phyloP scores from a whole-genome alignment of 1,140 invertebrate species.

The Drosophila sp. region DNA sequence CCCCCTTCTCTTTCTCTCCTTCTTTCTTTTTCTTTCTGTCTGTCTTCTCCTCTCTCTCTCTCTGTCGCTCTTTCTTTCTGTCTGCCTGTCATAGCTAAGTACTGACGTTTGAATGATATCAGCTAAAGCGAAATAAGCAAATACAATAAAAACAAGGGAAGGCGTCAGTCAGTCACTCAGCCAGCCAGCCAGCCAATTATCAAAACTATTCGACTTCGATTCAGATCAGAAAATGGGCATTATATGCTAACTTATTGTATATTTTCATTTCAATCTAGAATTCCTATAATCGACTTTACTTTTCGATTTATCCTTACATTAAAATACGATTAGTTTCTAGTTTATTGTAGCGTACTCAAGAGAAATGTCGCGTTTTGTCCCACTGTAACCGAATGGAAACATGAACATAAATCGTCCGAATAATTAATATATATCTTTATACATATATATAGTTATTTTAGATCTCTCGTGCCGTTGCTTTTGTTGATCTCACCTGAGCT shows the following conservation, averaged over 20 bases:
- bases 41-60: not conserved
- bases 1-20: not conserved
- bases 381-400: no score
- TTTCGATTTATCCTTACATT: no score
- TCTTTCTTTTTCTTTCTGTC: not conserved
- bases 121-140: constrained; percentile 5
- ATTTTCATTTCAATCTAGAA: no score
- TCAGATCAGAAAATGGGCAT: not conserved
- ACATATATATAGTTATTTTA: not conserved
- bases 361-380: no score
- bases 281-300: no score
- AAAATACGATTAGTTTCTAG: no score
- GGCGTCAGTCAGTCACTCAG: not conserved
- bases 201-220: constrained; percentile 12
- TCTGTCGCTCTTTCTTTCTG: not conserved
- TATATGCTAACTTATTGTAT: not conserved
- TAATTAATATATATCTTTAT: no score
- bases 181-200: not conserved
- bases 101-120: constrained; percentile 13
- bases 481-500: constrained; percentile 58
- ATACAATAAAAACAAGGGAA: constrained; percentile 5
- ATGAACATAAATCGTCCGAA: no score
- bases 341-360: no score
- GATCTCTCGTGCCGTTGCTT: not conserved
- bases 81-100: constrained; percentile 6